phyloP scores from a whole-genome alignment of 2,113 vertebrate species.

The Hippotragus niger region DNA sequence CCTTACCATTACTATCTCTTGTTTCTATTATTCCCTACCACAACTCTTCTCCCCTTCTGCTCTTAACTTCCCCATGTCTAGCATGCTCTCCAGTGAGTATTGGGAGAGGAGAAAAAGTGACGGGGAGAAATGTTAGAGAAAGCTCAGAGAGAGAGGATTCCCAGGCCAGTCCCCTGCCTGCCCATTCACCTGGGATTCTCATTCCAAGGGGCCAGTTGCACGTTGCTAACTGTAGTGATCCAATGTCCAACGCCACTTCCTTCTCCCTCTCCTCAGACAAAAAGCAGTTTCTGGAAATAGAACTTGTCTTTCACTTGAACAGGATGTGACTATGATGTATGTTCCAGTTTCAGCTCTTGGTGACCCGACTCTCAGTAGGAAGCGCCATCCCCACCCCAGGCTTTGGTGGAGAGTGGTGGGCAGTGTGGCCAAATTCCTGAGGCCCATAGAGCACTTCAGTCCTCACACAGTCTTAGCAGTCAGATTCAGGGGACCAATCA shows the following conservation, averaged over 20 bases:
- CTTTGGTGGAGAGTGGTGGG: background rate
- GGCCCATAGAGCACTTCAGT: background rate
- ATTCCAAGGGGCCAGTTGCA: background rate
- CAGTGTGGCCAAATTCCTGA: background rate
- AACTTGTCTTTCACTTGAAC: conserved; percentile 19
- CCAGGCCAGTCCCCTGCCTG: background rate
- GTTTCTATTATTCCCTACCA: background rate
- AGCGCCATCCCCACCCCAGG: background rate
- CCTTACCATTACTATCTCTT: background rate
- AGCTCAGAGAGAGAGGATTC: background rate
- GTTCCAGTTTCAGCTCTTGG: background rate
- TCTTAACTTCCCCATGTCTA: background rate
- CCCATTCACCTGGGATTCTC: background rate
- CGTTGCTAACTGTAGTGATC: background rate
- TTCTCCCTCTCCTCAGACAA: background rate
- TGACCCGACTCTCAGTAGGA: background rate
- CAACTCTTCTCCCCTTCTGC: background rate
- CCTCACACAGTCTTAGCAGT: background rate
- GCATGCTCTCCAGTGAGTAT: background rate
- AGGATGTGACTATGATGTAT: background rate
- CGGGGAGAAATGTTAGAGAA: background rate
- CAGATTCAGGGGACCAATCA: background rate
- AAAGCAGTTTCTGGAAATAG: background rate
- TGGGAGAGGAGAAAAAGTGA: background rate
- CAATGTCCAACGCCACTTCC: background rate